Base-by-base conservation (phyloP, 2,113 vertebrate genomes). In the Leucopsar rothschildi region DNA sequence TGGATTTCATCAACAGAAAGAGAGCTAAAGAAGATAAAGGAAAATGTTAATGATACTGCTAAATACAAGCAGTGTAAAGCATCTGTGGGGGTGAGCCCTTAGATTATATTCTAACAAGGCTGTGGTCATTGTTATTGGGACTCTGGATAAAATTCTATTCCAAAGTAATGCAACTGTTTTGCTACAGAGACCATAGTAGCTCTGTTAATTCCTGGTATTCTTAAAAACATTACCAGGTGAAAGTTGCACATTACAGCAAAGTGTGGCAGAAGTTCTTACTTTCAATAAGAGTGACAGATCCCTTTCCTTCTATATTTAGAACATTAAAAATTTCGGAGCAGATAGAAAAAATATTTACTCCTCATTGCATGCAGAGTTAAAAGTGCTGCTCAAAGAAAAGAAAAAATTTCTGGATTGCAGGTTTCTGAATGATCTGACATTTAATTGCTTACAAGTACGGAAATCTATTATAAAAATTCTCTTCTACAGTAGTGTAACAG, bases 1-100 rank as follows among this genome's bases (percentile, higher is more conserved):
- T 99, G 99, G 99, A 96, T 99, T 70, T 96, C 97, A 13, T 97
- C 98, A 79, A 98, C 98, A 96, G 98, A 98, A 68, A 96, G 82
- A 27, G 97, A 98, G 29, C 93, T 99, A 66, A 98, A 98, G 90
- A 97, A 97, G 50, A 97, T 99, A 89, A 98, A 98, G 71, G 97
- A 96, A 50, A 96, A 69, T 5, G 83, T 97, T 25, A 96, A 95
- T 2, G 97, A 99, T 91, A 95, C 98, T 59, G 45, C 91, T 82
- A 98, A 98, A 95, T 98, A 98, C 56, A 97, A 97, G 47, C 97
- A 98, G 65, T 93, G 98, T 44, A 98, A 98, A 92, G 52, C 90
- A 84, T 95, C 96, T 7, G 44, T 98, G 17, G 98, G 98, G 98
- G 99, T 99, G 88, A 98, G 96, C 73, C 55, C 16, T 86, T 76